Conservation (phyloP, 2,113 vertebrate species). For the Lanius ludovicianus region DNA sequence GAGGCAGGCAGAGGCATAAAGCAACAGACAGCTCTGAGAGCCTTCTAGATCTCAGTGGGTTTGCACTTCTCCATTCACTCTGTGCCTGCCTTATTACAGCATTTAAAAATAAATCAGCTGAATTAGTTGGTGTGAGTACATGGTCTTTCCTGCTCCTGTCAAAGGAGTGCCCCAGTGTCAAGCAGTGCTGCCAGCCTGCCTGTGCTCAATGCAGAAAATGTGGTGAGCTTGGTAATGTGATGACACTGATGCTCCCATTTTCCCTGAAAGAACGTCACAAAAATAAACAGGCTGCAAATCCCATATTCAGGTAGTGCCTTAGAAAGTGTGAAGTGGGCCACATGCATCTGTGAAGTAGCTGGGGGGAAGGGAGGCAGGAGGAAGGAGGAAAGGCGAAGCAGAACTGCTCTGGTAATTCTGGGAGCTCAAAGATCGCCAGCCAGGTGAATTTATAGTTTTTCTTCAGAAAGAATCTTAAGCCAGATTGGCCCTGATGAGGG, state of each 20-base stretch:
- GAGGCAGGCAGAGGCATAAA: neutral
- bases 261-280: neutral
- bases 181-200: neutral
- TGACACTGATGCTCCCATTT: neutral
- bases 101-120: neutral
- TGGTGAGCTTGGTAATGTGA: neutral
- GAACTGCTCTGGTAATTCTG: neutral
- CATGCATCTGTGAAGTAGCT: neutral
- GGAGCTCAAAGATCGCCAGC: neutral
- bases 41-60: neutral
- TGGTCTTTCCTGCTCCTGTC: neutral
- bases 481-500: neutral
- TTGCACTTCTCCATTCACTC: neutral
- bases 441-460: neutral
- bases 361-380: neutral
- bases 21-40: neutral
- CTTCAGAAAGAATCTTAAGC: neutral
- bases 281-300: conserved; percentile 1
- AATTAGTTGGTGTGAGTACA: neutral
- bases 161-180: neutral
- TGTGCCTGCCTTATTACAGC: rapidly evolving
- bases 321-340: neutral
- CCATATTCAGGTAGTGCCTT: neutral
- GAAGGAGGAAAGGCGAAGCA: neutral
- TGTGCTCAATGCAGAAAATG: rapidly evolving